phyloP scores from a whole-genome alignment of 2,797 vertebrate species.

The Hippoglossus hippoglossus region DNA sequence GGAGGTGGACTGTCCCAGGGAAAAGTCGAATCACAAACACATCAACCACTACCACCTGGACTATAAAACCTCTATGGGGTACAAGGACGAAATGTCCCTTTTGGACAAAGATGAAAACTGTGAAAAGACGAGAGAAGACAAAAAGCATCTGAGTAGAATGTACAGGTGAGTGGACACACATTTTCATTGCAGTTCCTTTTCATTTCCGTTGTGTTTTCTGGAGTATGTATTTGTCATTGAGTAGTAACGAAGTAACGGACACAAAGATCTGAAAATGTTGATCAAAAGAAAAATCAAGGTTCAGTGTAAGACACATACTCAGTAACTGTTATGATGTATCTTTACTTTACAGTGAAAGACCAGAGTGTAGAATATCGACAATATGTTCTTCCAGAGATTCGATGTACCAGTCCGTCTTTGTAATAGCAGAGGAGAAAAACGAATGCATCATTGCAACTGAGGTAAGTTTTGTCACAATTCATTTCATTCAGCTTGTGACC shows the following conservation, averaged over 20 bases:
- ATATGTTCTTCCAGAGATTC: conserved; percentile 96
- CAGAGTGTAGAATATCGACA: conserved; percentile 97
- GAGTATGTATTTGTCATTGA: neutral
- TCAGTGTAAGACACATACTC: conserved; percentile 4
- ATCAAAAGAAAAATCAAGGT: neutral
- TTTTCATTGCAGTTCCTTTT: neutral
- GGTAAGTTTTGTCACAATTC: conserved; percentile 80
- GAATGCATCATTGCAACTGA: conserved; percentile 99
- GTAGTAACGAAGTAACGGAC: neutral
- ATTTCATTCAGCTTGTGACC: neutral
- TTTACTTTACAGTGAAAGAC: conserved; percentile 89
- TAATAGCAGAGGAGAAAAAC: conserved; percentile 95
- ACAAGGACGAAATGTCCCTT: conserved; percentile 87
- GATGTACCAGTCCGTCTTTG: conserved; percentile 96
- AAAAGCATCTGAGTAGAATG: conserved; percentile 89
- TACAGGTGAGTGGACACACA: conserved; percentile 87
- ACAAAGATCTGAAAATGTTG: too few relatives aligned
- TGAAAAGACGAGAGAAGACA: conserved; percentile 93
- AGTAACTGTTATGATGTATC: conserved; percentile 31
- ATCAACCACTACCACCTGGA: conserved; percentile 94
- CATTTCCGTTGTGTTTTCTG: neutral
- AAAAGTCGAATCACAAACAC: conserved; percentile 96
- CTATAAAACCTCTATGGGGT: conserved; percentile 89
- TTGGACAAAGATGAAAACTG: conserved; percentile 93
- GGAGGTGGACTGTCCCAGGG: conserved; percentile 91